Conservation (phyloP, 2,113 vertebrate species). For the Tupaia tana region DNA sequence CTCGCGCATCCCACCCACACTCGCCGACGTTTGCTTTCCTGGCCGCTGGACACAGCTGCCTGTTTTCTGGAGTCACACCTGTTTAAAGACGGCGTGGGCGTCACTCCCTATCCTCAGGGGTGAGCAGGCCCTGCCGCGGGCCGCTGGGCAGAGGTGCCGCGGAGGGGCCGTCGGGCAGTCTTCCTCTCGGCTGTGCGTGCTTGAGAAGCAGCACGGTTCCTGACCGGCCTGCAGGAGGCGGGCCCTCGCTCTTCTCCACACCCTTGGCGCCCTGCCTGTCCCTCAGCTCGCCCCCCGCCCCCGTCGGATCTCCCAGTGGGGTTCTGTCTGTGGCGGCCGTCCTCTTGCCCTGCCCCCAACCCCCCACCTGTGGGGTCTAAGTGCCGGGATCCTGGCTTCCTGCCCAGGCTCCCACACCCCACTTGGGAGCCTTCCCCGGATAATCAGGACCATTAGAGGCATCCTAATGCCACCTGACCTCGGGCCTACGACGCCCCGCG, state of each 20-base stretch:
- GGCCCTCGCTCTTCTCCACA: neutral
- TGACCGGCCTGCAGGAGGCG: neutral
- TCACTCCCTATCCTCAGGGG: neutral
- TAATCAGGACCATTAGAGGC: slow-evolving; percentile 74
- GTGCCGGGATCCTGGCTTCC: slow-evolving; percentile 81
- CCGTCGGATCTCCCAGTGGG: neutral
- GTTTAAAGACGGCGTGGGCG: neutral
- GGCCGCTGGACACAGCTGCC: neutral
- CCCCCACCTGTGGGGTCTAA: slow-evolving; percentile 85
- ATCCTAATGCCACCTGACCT: slow-evolving; percentile 77
- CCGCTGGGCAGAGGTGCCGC: neutral
- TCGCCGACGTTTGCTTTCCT: neutral
- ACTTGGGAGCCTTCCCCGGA: slow-evolving; percentile 72
- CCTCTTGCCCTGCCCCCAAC: slow-evolving; percentile 16
- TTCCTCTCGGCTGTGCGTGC: neutral
- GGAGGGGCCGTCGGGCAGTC: neutral
- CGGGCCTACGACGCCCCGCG: neutral
- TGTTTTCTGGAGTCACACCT: neutral
- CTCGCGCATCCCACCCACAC: neutral
- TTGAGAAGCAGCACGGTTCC: neutral
- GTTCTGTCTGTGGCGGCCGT: slow-evolving; percentile 49
- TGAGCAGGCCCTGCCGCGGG: neutral
- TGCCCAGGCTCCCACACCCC: slow-evolving; percentile 73
- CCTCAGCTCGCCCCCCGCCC: neutral
- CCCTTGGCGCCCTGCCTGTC: neutral